Evolutionary conservation across 2,797 vertebrate species (phyloP).

Genomic region (Momotus momota): DNA sequence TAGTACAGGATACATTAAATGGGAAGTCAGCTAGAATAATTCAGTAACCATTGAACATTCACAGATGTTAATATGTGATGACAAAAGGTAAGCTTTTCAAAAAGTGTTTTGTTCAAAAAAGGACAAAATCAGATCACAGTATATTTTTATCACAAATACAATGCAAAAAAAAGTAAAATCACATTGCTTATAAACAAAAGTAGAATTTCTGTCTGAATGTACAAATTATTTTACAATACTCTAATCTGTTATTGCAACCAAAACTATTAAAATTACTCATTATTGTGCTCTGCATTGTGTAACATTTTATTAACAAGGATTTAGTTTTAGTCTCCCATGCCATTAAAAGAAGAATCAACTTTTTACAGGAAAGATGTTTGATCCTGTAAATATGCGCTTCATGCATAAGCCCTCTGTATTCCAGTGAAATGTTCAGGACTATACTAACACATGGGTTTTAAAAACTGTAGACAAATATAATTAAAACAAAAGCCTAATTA

Average conservation of each 20-base stretch:
- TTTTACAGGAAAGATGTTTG: not conserved
- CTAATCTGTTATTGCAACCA: not conserved
- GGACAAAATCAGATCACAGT: not conserved
- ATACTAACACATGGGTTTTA: not conserved
- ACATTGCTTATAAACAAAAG: not conserved
- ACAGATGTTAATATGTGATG: not conserved
- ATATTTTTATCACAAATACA: not conserved
- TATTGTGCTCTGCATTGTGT: not conserved
- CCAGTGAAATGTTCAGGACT: not conserved
- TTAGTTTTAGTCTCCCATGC: not conserved
- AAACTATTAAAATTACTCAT: not conserved
- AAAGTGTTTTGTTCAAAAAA: not conserved
- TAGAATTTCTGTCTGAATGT: not conserved
- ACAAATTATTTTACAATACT: not conserved
- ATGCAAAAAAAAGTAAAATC: not conserved
- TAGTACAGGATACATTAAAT: not conserved
- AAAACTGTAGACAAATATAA: not conserved
- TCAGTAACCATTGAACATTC: not conserved
- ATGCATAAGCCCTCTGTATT: not conserved
- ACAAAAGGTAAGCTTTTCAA: not conserved
- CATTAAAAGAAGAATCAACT: not conserved
- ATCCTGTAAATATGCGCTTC: not conserved
- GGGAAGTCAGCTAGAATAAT: not conserved
- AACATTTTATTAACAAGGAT: not conserved
- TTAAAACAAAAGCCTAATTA: not conserved